phyloP scores from a whole-genome alignment of 2,797 vertebrate genomes.

The Ficedula albicollis region DNA sequence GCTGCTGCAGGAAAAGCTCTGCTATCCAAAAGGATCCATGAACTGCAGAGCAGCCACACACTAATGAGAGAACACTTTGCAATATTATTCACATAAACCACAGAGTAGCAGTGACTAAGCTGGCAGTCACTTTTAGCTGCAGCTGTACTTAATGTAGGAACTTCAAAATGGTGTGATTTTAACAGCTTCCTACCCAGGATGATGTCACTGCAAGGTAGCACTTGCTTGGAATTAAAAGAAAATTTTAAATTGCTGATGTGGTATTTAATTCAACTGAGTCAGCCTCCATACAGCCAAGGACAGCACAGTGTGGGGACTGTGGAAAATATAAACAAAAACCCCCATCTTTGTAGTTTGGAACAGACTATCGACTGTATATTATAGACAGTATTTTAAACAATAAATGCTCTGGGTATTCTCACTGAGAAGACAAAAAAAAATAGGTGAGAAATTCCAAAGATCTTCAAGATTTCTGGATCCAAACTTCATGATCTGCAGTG shows the following conservation, averaged over 20 bases:
- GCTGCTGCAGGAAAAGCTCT: background rate
- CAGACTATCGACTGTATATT: background rate
- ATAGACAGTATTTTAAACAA: background rate
- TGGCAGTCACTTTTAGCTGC: background rate
- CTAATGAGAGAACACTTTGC: background rate
- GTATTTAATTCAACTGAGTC: constrained; percentile 3
- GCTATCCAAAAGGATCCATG: background rate
- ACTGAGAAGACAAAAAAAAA: background rate
- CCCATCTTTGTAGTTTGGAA: background rate
- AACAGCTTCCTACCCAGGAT: constrained; percentile 13
- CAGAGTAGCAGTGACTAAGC: background rate
- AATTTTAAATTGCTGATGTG: background rate
- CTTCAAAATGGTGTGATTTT: background rate
- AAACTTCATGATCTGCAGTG: background rate
- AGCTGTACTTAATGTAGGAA: background rate
- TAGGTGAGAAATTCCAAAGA: background rate
- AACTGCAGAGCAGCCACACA: background rate
- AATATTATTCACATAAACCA: background rate
- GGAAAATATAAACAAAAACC: background rate
- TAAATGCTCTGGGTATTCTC: background rate
- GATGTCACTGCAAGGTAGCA: background rate
- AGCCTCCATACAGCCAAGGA: background rate
- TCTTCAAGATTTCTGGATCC: background rate
- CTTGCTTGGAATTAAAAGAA: background rate
- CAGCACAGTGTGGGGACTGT: background rate